Evolutionary conservation across 2,113 vertebrate species (phyloP).

Genomic region (Lepus europaeus): DNA sequence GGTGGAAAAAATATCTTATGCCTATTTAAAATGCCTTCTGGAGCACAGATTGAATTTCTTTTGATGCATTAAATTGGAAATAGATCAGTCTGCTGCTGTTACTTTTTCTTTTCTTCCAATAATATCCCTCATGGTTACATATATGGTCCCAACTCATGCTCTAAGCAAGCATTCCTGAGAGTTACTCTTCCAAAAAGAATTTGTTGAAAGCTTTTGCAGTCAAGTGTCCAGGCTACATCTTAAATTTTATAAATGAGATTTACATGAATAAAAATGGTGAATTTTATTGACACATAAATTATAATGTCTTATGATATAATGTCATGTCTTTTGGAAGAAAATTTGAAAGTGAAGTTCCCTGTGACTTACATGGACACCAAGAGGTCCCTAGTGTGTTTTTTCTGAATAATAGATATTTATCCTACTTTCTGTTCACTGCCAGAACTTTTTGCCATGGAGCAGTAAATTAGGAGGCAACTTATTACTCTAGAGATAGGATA

Average conservation of each 20-base stretch:
- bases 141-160: conserved; percentile 11
- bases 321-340: conserved; percentile 32
- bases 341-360: not conserved
- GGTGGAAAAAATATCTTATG: conserved; percentile 1
- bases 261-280: not conserved
- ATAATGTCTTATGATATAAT: not conserved
- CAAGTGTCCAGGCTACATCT: not conserved
- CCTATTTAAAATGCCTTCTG: conserved; percentile 52
- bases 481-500: conserved; percentile 63
- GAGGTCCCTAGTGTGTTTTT: not conserved
- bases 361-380: not conserved
- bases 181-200: conserved; percentile 32
- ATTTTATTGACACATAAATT: conserved; percentile 12
- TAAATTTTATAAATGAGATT: conserved; percentile 37
- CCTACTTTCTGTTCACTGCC: conserved; percentile 29
- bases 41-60: conserved; percentile 54
- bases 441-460: conserved; percentile 64
- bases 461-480: conserved; percentile 46
- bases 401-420: conserved; percentile 62
- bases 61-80: conserved; percentile 34
- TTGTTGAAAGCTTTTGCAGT: not conserved
- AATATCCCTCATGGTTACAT: conserved; percentile 1
- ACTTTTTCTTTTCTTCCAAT: conserved; percentile 35
- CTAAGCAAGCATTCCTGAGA: conserved; percentile 43
- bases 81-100: not conserved